Evolutionary conservation across 2,797 vertebrate genomes (phyloP).

Genomic region (Epinephelus coioides): DNA sequence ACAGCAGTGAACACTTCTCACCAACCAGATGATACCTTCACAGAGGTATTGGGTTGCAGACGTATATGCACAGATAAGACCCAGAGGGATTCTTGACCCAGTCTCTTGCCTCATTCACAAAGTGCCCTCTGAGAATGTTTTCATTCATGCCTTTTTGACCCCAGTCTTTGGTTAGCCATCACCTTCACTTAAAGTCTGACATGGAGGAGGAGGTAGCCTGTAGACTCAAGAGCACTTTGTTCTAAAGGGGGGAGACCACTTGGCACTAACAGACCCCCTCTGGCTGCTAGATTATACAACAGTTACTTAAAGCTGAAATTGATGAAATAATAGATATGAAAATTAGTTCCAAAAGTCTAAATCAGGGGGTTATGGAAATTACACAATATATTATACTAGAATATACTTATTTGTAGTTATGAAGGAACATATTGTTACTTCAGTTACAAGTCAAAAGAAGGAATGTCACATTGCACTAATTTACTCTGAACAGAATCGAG

Average conservation of each 20-base stretch:
- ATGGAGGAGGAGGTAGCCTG: conserved; percentile 3
- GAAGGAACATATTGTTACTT: not conserved
- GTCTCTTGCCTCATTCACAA: conserved; percentile 29
- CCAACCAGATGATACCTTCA: no score
- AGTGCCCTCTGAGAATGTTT: conserved; percentile 43
- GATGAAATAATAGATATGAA: not conserved
- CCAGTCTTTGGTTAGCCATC: conserved; percentile 29
- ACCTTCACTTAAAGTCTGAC: conserved; percentile 44
- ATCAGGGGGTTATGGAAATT: not conserved
- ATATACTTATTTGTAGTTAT: not conserved
- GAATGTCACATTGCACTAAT: not conserved
- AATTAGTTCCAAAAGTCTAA: not conserved
- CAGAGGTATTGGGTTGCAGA: no score
- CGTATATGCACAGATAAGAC: no score
- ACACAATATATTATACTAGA: not conserved
- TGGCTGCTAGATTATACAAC: not conserved
- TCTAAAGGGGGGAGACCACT: not conserved
- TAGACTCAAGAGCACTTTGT: not conserved
- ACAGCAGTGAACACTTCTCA: no score
- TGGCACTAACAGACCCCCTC: not conserved
- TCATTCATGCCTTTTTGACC: conserved; percentile 40
- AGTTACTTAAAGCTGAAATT: no score
- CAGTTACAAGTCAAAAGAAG: not conserved
- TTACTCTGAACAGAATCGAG: not conserved
- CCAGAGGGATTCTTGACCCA: no score